Evolutionary conservation across 2,888 invertebrate species (phyloP).

Genomic region (Melolontha melolontha): DNA sequence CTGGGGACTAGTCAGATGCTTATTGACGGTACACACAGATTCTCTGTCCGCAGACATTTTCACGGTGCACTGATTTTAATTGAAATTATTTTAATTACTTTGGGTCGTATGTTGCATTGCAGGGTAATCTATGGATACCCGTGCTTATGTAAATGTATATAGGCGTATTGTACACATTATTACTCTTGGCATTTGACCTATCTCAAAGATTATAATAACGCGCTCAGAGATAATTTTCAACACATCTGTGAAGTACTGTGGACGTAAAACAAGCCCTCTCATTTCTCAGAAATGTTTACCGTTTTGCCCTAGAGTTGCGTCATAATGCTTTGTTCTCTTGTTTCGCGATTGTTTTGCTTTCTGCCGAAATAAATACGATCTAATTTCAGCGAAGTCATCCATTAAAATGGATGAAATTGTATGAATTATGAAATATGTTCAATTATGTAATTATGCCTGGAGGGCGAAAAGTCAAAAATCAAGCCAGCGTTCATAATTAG

Average conservation of each 20-base stretch:
- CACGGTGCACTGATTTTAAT: constrained; percentile 21
- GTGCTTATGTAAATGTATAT: background rate
- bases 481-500: too few relatives aligned
- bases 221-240: constrained; percentile 17
- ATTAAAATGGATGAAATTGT: too few relatives aligned
- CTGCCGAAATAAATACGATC: background rate
- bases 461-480: too few relatives aligned
- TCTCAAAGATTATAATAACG: constrained; percentile 11
- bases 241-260: background rate
- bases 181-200: background rate
- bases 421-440: too few relatives aligned
- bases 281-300: constrained; percentile 9
- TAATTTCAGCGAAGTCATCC: too few relatives aligned
- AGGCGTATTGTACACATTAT: background rate
- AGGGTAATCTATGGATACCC: background rate
- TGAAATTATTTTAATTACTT: constrained; percentile 26
- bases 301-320: constrained; percentile 18
- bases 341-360: constrained; percentile 8
- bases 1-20: background rate
- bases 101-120: background rate
- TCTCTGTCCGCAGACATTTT: constrained; percentile 1
- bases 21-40: background rate
- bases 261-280: constrained; percentile 3
- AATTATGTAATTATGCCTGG: too few relatives aligned
- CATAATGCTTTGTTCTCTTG: constrained; percentile 23